Conservation (phyloP, 2,888 invertebrate genomes). For the Erannis defoliaria region DNA sequence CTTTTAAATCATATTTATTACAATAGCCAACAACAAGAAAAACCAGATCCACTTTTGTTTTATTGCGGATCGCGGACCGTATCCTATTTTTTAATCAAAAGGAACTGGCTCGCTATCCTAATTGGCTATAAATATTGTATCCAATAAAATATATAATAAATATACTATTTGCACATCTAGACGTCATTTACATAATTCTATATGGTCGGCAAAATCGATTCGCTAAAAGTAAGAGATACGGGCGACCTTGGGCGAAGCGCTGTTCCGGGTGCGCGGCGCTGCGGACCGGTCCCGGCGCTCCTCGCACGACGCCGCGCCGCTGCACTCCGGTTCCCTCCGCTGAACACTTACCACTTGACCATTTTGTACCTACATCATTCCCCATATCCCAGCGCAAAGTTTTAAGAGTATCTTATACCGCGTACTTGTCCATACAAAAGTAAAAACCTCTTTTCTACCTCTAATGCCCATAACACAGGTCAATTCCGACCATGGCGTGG, state of each 20-base stretch:
- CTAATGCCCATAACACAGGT: too few species aligned
- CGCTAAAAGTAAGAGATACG: slow-evolving; percentile 73
- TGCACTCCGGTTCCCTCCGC: background rate
- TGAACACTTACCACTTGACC: background rate
- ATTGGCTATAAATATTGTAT: slow-evolving; percentile 45
- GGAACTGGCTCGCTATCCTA: slow-evolving; percentile 35
- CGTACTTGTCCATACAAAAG: background rate
- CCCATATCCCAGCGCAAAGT: background rate
- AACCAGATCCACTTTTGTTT: slow-evolving; percentile 26
- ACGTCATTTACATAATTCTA: slow-evolving; percentile 48
- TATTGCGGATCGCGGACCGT: slow-evolving; percentile 19
- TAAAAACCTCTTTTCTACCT: too few species aligned
- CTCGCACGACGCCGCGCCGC: background rate
- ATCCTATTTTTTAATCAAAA: slow-evolving; percentile 34
- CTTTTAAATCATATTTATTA: slow-evolving; percentile 15
- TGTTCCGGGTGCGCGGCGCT: slow-evolving; percentile 77
- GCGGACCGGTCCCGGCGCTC: slow-evolving; percentile 60
- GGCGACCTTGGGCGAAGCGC: slow-evolving; percentile 73
- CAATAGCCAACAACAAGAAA: slow-evolving; percentile 8
- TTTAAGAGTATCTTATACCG: too few species aligned
- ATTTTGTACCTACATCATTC: background rate
- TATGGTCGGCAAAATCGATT: slow-evolving; percentile 50
- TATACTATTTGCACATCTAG: slow-evolving; percentile 45
- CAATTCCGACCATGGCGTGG: too few species aligned
- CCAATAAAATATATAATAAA: slow-evolving; percentile 43